Percentiles rank a stretch among this genome's conserved stretches.
These are phyloP conservation scores for Rhopalosiphum padi DNA, from an alignment of 1,140 invertebrate genomes.

Conservation along the genomic window DNA sequence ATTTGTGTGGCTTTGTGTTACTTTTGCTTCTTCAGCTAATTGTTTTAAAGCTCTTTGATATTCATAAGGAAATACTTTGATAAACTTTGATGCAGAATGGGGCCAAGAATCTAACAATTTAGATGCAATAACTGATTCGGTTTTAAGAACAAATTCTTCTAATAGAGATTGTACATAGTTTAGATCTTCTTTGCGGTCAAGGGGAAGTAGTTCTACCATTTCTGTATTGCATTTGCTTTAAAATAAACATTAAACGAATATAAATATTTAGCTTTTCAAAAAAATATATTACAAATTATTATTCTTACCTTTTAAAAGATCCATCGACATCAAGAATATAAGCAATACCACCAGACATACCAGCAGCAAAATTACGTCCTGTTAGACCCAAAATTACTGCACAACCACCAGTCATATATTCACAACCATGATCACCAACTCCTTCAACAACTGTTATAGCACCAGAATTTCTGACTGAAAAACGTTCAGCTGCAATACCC, in stretches of 20 bases:
- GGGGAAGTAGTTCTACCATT: slow-evolving; percentile 85
- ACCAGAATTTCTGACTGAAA: slow-evolving; percentile 97
- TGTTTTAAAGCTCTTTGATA: slow-evolving; percentile 90
- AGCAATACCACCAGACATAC: slow-evolving; percentile 97
- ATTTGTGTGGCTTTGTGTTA: slow-evolving; percentile 65
- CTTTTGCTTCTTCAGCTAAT: slow-evolving; percentile 68
- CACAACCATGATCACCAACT: slow-evolving; percentile 98
- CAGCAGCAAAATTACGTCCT: slow-evolving; percentile 97
- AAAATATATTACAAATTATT: background rate
- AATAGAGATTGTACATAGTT: slow-evolving; percentile 80
- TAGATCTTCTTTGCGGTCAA: slow-evolving; percentile 83
- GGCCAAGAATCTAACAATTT: slow-evolving; percentile 85
- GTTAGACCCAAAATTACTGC: slow-evolving; percentile 92
- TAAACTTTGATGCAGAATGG: slow-evolving; percentile 77
- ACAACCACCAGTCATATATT: slow-evolving; percentile 98
- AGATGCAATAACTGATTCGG: slow-evolving; percentile 85
- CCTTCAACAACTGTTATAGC: slow-evolving; percentile 90
- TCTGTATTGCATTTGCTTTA: slow-evolving; percentile 85
- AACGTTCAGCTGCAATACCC: slow-evolving; percentile 96
- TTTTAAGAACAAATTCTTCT: slow-evolving; percentile 87
- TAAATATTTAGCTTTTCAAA: background rate
- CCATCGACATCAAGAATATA: slow-evolving; percentile 92
- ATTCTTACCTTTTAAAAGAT: slow-evolving; percentile 72
- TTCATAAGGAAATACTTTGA: slow-evolving; percentile 98
- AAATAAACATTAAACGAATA: slow-evolving; percentile 63